phyloP scores from a whole-genome alignment of 2,888 invertebrate species.

The Crocallis elinguaria region DNA sequence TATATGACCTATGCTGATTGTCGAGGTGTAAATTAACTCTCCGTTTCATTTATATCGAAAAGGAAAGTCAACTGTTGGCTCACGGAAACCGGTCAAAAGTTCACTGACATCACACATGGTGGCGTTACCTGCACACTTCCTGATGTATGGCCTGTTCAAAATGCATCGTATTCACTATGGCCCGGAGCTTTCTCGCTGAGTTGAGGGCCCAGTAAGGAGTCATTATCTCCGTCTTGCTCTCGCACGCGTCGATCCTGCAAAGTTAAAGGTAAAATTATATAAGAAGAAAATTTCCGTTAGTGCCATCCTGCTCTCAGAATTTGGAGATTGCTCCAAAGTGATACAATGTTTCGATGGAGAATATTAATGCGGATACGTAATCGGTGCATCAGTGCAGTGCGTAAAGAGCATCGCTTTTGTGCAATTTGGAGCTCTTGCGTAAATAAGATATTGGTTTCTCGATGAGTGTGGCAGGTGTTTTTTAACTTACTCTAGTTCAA shows the following conservation, averaged over 20 bases:
- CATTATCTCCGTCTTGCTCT: conserved; percentile 95
- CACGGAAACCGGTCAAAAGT: conserved; percentile 16
- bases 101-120: conserved; percentile 14
- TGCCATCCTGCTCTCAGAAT: neutral
- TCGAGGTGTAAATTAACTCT: conserved; percentile 7
- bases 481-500: neutral
- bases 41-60: conserved; percentile 23
- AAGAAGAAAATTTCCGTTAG: conserved; percentile 5
- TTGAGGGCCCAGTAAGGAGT: conserved; percentile 98
- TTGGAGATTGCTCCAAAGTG: conserved; percentile 24
- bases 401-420: conserved; percentile 9
- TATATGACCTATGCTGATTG: too few relatives aligned
- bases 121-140: conserved; percentile 94
- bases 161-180: conserved; percentile 97
- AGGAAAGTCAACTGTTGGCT: conserved; percentile 7
- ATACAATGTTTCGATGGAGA: conserved; percentile 9
- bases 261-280: conserved; percentile 16
- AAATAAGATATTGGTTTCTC: neutral
- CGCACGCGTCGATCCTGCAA: conserved; percentile 93
- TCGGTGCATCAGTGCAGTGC: conserved; percentile 15
- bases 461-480: neutral
- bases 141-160: conserved; percentile 98
- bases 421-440: conserved; percentile 16
- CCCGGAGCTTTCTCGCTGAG: conserved; percentile 95
- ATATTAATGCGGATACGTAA: conserved; percentile 18